Percentiles rank a stretch among this genome's conserved stretches.
Conservation (phyloP, 1,140 invertebrate genomes). For the Alviniconcha marisindica region DNA sequence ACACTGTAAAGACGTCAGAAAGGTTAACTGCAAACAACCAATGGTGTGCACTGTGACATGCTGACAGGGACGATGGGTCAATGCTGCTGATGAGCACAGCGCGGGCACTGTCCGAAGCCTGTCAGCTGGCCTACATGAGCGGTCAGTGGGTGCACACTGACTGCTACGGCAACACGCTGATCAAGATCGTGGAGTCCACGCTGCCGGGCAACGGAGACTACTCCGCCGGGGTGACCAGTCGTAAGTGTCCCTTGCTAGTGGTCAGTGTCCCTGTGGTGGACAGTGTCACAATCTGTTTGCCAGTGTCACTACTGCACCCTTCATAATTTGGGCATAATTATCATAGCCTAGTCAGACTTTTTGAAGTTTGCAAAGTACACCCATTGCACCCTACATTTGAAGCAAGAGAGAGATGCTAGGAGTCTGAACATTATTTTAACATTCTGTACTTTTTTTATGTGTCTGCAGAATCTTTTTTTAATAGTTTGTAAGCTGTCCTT, state of each 20-base stretch:
- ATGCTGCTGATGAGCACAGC: slow-evolving; percentile 78
- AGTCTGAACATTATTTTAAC: too few species aligned
- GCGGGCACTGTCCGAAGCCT: slow-evolving; percentile 85
- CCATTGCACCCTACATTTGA: too few species aligned
- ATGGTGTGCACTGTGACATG: background rate
- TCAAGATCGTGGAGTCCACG: slow-evolving; percentile 85
- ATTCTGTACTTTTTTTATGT: too few species aligned
- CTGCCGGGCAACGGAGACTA: slow-evolving; percentile 88
- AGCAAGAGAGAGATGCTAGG: too few species aligned
- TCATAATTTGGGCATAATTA: too few species aligned
- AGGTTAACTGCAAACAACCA: background rate
- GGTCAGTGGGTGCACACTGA: slow-evolving; percentile 83
- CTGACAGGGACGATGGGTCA: slow-evolving; percentile 77
- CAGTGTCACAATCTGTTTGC: too few species aligned
- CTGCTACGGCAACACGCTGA: slow-evolving; percentile 82
- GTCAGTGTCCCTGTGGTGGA: too few species aligned
- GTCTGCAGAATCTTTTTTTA: too few species aligned
- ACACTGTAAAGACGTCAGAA: background rate
- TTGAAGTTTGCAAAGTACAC: too few species aligned
- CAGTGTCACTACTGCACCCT: too few species aligned
- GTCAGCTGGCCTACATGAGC: slow-evolving; percentile 84
- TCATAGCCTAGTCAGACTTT: too few species aligned
- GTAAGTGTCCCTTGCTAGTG: slow-evolving; percentile 75
- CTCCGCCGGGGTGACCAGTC: slow-evolving; percentile 85
- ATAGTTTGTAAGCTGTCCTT: too few species aligned